Base-by-base conservation (phyloP, 2,797 vertebrate genomes). In the Mormyrus hasselquistii region DNA sequence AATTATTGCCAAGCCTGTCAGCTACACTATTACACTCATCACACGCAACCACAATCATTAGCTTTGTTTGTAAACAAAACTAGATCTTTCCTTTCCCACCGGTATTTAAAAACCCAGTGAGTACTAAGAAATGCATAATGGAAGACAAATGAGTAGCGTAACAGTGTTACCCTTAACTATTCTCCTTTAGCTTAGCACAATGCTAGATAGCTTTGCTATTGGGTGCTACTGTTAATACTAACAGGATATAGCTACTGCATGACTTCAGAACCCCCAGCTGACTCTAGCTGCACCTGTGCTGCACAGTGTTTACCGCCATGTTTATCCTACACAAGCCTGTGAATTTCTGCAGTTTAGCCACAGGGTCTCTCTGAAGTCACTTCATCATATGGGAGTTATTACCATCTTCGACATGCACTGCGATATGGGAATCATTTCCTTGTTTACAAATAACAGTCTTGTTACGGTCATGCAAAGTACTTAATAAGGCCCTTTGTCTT, bases 401-500 rank as follows among this genome's bases (percentile, higher is more conserved):
- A 73, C 29, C 76, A 8, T 47, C 76, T 47, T 82, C 76, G n/a
- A n/a, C 6, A n/a, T 44, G 76, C 8, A 82, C 19, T 82, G 41
- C 41, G 5, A 82, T 82, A 47, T 82, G 76, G 76, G 38, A 47
- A 44, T 47, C 76, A 82, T 82, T 82, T 82, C 41, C 76, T 82
- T n/a, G 76, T 47, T 82, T 82, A 82, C 41, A 44, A 82, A 79
- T 79, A 41, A 44, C 38, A 44, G 73, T 44, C 73, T 79, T 79
- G 73, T 41, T 79, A 47, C 47, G 73, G 73, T 47, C 41, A 82
- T 82, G 41, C 41, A n/a, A n/a, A 82, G 76, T 47, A 82, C 41
- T 82, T n/a, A 82, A 82, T 82, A 82, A n/a, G 76, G 16, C 76
- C 41, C 41, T 82, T 82, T 82, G 76, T 82, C 76, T 47, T 82